Base-by-base conservation (phyloP, 64 coral and sea anemone genomes). In the Dendronephthya gigantea region DNA sequence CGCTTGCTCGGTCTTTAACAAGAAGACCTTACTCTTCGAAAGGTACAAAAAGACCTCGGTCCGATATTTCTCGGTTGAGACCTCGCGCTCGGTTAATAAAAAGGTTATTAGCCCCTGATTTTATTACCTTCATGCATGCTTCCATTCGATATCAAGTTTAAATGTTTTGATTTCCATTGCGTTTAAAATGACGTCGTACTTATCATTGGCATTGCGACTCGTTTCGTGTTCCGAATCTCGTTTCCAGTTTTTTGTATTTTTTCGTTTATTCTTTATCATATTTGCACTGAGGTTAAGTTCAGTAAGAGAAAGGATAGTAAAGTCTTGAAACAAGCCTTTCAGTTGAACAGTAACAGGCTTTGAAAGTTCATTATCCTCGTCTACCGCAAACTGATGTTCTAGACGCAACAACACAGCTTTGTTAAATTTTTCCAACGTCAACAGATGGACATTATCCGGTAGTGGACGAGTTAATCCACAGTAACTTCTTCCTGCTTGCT, bases 361-460 rank as follows among this genome's bases (percentile, higher is more conserved):
- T 35, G 94, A 97, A 35, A 97, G 87, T 68, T 84, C 86, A 12
- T 75, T n/a, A 40, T 97, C 94, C 28, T 97, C 94, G 35, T 82
- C 91, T 45, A 79, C 89, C 49, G 86, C 91, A 29, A 87, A 97
- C 81, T 97, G 94, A 82, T 97, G 94, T 86, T 97, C 94, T 29
- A 97, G 40, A 49, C 94, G 89, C 27, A 97, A 84, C 86, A 97
- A 58, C 13, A 86, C 84, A 47, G 70, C 38, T 19, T 97, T 40
- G 48, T 90, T 50, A 69, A 88, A 83, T 15, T 91, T 97, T 62
- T 97, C 94, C n/a, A 97, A 49, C 29, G 94, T 97, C 84, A 97
- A 31, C 16, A 97, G 36, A 56, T 97, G 94, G 10, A 97, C 76
- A 79, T 97, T 97, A n/a, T 29, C 59, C 19, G 94, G 94, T 19